These are phyloP conservation scores for Microcaecilia unicolor DNA, from an alignment of 2,797 vertebrate genomes.

Conservation along the genomic window DNA sequence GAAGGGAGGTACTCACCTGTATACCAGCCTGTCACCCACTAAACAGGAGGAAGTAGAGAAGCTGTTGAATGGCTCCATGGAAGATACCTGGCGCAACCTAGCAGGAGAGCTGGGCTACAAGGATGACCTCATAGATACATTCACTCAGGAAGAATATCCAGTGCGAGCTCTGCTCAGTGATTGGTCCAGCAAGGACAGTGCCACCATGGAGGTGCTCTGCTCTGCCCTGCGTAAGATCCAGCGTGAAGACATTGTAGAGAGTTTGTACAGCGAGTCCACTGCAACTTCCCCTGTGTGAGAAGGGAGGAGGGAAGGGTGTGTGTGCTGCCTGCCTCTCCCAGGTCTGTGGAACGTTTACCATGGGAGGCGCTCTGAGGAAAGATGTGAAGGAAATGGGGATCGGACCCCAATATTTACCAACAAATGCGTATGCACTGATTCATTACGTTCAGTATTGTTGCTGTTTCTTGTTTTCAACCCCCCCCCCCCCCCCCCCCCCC, in stretches of 20 bases:
- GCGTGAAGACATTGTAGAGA: conserved; percentile 82
- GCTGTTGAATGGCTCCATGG: conserved; percentile 60
- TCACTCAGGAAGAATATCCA: conserved; percentile 76
- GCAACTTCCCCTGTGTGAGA: conserved; percentile 75
- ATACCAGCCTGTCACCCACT: conserved; percentile 51
- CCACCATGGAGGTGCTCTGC: conserved; percentile 77
- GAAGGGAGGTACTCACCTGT: conserved; percentile 67
- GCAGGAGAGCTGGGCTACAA: conserved; percentile 85
- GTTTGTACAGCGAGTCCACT: conserved; percentile 70
- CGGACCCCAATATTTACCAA: conserved; percentile 5
- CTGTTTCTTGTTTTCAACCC: conserved; percentile 10
- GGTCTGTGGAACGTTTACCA: conserved; percentile 2
- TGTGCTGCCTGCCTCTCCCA: background rate
- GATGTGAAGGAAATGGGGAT: conserved; percentile 21
- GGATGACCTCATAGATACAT: conserved; percentile 78
- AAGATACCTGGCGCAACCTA: conserved; percentile 84
- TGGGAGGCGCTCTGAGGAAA: background rate
- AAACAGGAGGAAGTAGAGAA: conserved; percentile 78
- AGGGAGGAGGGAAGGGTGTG: conserved; percentile 15
- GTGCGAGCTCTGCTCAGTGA: conserved; percentile 74
- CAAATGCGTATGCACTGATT: conserved; percentile 25
- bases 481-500: background rate
- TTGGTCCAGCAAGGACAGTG: conserved; percentile 83
- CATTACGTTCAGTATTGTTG: conserved; percentile 24
- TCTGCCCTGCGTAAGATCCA: conserved; percentile 81